phyloP scores from a whole-genome alignment of 2,888 invertebrate genomes.

The Artemia sp. region DNA sequence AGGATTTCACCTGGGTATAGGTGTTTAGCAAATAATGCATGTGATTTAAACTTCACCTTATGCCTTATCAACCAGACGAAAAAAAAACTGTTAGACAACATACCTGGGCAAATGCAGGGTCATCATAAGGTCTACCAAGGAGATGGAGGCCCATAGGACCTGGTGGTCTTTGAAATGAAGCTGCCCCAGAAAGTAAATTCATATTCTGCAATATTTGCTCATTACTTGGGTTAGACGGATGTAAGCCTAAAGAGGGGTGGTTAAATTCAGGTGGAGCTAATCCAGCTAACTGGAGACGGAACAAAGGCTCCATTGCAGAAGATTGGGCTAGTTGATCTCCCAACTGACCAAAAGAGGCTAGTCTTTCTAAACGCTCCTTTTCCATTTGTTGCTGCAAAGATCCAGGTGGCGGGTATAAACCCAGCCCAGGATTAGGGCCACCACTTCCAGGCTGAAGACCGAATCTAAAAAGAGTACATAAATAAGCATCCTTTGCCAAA shows the following conservation, averaged over 20 bases:
- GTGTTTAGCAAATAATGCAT: no score
- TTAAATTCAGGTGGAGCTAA: constrained; percentile 41
- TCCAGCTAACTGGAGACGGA: constrained; percentile 79
- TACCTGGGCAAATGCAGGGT: constrained; percentile 15
- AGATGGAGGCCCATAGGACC: constrained; percentile 5
- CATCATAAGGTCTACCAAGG: background rate
- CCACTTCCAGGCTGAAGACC: background rate
- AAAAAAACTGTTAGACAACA: no score
- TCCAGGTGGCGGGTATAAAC: background rate
- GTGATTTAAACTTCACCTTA: no score
- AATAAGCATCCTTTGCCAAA: background rate
- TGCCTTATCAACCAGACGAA: no score
- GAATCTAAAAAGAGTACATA: background rate
- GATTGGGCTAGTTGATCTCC: constrained; percentile 15
- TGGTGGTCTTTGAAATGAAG: background rate
- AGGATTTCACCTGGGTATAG: no score
- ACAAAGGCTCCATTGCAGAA: constrained; percentile 55
- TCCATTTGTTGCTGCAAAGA: constrained; percentile 8
- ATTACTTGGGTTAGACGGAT: background rate
- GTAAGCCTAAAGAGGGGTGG: background rate
- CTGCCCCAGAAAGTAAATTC: constrained; percentile 7
- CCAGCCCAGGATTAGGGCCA: constrained; percentile 9
- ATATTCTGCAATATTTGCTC: background rate
- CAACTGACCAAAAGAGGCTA: background rate
- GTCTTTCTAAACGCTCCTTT: background rate